Percentiles rank a stretch among this genome's conserved stretches.
Evolutionary conservation across 92 coral and sea anemone species (phyloP).

Genomic region (Epizoanthus ramosus): DNA sequence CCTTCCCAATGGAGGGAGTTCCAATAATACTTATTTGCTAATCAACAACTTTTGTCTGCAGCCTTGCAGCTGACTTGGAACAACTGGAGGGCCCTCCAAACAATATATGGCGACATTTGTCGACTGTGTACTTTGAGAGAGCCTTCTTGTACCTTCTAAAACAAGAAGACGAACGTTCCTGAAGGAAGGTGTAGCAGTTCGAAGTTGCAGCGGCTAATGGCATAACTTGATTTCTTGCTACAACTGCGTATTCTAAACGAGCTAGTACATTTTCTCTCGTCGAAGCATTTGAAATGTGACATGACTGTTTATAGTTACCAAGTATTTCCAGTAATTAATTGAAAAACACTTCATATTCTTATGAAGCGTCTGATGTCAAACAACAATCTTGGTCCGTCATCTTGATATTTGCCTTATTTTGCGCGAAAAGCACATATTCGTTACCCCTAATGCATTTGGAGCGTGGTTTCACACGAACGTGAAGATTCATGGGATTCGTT

Average conservation of each 20-base stretch:
- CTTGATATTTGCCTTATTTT: not conserved
- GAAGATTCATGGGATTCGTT: no score
- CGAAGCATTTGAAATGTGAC: slow-evolving; percentile 6
- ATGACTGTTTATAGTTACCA: not conserved
- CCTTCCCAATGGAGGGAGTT: slow-evolving; percentile 48
- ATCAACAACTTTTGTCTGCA: slow-evolving; percentile 49
- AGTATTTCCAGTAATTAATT: not conserved
- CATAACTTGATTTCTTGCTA: slow-evolving; percentile 12
- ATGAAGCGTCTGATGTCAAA: not conserved
- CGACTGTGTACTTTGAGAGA: not conserved
- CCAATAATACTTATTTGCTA: slow-evolving; percentile 35
- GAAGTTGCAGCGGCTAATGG: slow-evolving; percentile 8
- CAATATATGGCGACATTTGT: slow-evolving; percentile 43
- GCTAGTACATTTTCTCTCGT: slow-evolving; percentile 14
- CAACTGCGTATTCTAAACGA: slow-evolving; percentile 30
- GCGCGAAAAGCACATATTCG: not conserved
- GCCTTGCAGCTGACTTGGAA: slow-evolving; percentile 35
- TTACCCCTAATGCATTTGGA: not conserved
- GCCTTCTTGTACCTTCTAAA: not conserved
- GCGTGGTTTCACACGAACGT: no score
- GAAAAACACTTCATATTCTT: not conserved
- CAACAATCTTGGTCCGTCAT: not conserved
- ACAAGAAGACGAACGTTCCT: slow-evolving; percentile 25
- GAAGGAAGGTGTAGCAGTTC: slow-evolving; percentile 25
- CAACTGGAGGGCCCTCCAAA: slow-evolving; percentile 30